Conservation (phyloP, 2,113 vertebrate genomes). For the Mellivora capensis region DNA sequence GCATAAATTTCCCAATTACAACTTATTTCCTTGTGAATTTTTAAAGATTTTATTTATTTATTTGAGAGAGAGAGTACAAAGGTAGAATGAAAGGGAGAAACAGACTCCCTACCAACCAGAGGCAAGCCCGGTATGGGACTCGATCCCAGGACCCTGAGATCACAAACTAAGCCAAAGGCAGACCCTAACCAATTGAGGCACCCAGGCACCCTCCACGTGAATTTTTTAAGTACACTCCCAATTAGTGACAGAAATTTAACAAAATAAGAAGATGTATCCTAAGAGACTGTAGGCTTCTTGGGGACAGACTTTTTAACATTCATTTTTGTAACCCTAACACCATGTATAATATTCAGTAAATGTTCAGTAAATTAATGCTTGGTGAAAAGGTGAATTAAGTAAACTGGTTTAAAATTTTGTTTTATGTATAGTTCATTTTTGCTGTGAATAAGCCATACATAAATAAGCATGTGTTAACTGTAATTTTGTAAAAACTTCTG, state of each 20-base stretch:
- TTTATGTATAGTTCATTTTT: neutral
- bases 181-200: neutral
- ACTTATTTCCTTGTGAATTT: neutral
- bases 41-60: neutral
- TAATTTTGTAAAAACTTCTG: neutral
- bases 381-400: neutral
- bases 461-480: neutral
- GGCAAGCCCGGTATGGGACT: neutral
- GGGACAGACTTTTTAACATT: neutral
- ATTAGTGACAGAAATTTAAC: neutral
- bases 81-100: neutral
- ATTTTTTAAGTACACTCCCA: neutral
- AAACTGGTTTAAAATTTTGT: neutral
- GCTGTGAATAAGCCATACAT: neutral
- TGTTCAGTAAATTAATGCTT: neutral
- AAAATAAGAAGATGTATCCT: neutral
- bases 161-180: neutral
- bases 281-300: neutral
- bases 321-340: neutral
- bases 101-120: neutral
- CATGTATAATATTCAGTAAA: neutral
- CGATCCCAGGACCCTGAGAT: neutral
- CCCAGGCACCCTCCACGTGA: neutral
- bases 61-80: neutral
- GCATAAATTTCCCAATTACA: neutral